phyloP scores from a whole-genome alignment of 1,140 invertebrate genomes.

The Sarcophaga peregrina region DNA sequence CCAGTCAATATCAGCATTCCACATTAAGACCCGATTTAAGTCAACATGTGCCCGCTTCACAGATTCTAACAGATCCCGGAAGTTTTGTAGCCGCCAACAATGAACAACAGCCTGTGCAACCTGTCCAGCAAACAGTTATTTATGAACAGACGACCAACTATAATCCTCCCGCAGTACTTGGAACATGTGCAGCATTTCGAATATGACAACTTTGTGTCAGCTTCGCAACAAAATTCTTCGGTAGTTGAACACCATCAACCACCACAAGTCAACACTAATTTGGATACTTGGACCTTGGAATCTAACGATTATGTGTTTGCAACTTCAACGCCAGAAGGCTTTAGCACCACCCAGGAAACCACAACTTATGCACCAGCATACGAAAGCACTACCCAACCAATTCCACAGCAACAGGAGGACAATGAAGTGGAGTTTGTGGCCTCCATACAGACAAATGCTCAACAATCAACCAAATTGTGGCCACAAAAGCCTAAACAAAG shows the following conservation, averaged over 20 bases:
- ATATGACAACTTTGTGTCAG: neutral
- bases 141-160: slow-evolving; percentile 7
- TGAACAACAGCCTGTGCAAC: neutral
- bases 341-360: neutral
- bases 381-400: slow-evolving; percentile 14
- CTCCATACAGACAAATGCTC: slow-evolving; percentile 19
- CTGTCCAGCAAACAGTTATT: neutral
- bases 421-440: slow-evolving; percentile 36
- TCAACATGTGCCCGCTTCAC: slow-evolving; percentile 59
- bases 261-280: neutral
- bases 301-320: neutral
- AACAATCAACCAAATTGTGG: neutral
- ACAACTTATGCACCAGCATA: neutral
- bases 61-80: slow-evolving; percentile 59
- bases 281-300: slow-evolving; percentile 14
- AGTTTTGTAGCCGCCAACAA: slow-evolving; percentile 48
- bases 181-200: slow-evolving; percentile 29
- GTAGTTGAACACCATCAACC: neutral
- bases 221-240: neutral
- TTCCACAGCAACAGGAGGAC: neutral
- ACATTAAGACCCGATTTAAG: slow-evolving; percentile 48
- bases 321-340: slow-evolving; percentile 30
- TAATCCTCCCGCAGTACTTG: neutral
- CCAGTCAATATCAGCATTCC: slow-evolving; percentile 41
- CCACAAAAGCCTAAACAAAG: slow-evolving; percentile 44